These are phyloP conservation scores for Drosophila kikkawai DNA, from an alignment of 1,140 invertebrate species.

Conservation along the genomic window DNA sequence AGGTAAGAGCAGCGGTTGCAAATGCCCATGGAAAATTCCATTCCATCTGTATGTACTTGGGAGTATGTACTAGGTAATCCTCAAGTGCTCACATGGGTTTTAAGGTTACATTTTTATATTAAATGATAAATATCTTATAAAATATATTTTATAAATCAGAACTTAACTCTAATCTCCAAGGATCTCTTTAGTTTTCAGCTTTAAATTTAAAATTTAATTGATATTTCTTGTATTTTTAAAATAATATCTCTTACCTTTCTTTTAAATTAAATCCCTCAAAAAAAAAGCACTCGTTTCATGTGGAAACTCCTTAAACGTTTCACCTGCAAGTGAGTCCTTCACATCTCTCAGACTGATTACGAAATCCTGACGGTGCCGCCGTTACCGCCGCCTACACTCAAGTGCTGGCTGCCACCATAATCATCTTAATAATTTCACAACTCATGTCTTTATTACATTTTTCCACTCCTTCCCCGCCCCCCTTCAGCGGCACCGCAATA, in stretches of 20 bases:
- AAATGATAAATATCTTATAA: too few relatives aligned
- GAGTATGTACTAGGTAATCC: constrained; percentile 19
- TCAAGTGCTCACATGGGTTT: constrained; percentile 3
- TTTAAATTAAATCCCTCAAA: too few relatives aligned
- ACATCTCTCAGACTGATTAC: constrained; percentile 41
- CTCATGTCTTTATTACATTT: constrained; percentile 81
- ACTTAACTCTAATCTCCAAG: not conserved
- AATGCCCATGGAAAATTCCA: constrained; percentile 72
- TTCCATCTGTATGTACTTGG: constrained; percentile 5
- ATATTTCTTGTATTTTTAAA: not conserved
- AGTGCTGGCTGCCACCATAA: constrained; percentile 59
- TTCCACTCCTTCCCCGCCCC: constrained; percentile 10
- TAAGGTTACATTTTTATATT: too few relatives aligned
- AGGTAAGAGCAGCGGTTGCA: constrained; percentile 26
- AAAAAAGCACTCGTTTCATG: not conserved
- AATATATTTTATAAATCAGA: not conserved
- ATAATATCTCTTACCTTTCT: not conserved
- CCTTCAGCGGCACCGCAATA: constrained; percentile 52
- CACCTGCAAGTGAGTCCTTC: constrained; percentile 31
- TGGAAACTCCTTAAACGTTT: constrained; percentile 1
- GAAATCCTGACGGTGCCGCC: constrained; percentile 11
- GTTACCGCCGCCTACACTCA: constrained; percentile 26
- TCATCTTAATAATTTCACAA: constrained; percentile 79
- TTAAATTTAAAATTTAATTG: too few relatives aligned
- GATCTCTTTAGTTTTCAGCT: too few relatives aligned